Base-by-base conservation (phyloP, 2,113 vertebrate genomes). In the Eublepharis macularius region DNA sequence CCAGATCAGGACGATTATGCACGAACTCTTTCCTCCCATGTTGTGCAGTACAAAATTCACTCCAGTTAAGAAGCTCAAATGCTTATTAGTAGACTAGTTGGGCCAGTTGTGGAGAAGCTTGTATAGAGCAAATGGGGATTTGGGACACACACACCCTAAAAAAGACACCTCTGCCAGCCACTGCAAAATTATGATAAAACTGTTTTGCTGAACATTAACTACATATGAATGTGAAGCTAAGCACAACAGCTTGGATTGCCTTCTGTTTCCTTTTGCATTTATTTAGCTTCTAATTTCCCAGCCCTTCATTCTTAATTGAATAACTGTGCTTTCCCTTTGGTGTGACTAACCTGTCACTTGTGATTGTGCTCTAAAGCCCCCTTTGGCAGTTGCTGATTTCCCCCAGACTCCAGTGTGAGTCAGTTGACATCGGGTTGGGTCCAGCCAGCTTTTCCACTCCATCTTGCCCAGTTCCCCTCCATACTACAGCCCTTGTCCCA, bases 131-230 rank as follows among this genome's bases (percentile, higher is more conserved):
- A 70, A 86, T 4, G 1, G 19, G 29, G 43, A 34, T 73, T 68
- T 76, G 4, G 13, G 13, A 70, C n/a, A n/a, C n/a, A n/a, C n/a
- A n/a, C n/a, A n/a, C n/a, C n/a, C n/a, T n/a, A n/a, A n/a, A 43
- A 36, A 68, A 87, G 81, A 90, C 68, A n/a, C 77, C 73, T 72
- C 87, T 91, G 84, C 76, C 81, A 94, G 66, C 84, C 75, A 80
- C 78, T 76, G 75, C 77, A 89, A 89, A 94, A 95, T 93, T 89
- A 93, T 91, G 90, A 93, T 91, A 36, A 89, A 94, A 91, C 82
- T 91, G 77, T 89, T 94, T 89, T 93, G 82, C 82, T 83, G 84
- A 43, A n/a, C 60, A 34, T 87, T 92, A 80, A 94, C 88, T 87
- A 57, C 72, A 54, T 41, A 70, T 45, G 75, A 84, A 88, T 0